Conservation (phyloP, 92 coral and sea anemone species). For the Epizoanthus fatuus region DNA sequence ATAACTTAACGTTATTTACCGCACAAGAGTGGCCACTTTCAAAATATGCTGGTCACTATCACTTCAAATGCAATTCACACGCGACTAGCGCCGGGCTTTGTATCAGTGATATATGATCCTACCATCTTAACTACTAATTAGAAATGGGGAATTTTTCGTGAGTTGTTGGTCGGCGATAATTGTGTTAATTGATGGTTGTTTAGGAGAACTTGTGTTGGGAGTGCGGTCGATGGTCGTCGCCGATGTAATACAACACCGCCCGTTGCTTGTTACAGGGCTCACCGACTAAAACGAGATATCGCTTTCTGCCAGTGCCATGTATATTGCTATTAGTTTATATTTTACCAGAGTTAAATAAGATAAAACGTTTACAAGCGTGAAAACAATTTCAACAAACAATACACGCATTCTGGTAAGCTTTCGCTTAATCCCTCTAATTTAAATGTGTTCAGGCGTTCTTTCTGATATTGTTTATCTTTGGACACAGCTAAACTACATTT, state of each 20-base stretch:
- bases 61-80: conserved; percentile 28
- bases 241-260: conserved; percentile 7
- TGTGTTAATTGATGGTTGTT: conserved; percentile 80
- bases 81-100: background rate
- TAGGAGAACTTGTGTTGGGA: conserved; percentile 86
- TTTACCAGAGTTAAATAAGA: conserved; percentile 2
- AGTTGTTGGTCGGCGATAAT: conserved; percentile 23
- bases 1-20: conserved; percentile 2
- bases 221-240: conserved; percentile 31
- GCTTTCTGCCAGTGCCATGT: background rate
- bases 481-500: conserved; percentile 52
- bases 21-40: background rate
- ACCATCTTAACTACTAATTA: conserved; percentile 37
- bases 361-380: background rate
- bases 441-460: conserved; percentile 53
- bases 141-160: conserved; percentile 30
- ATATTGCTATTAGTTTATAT: background rate
- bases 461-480: conserved; percentile 63
- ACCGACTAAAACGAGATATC: background rate
- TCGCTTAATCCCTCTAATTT: conserved; percentile 61
- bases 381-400: conserved; percentile 24
- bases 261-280: background rate
- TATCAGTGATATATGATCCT: conserved; percentile 56
- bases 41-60: conserved; percentile 9
- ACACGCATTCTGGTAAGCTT: conserved; percentile 40